Conservation (phyloP, 64 coral and sea anemone species). For the Pocillopora verrucosa region DNA sequence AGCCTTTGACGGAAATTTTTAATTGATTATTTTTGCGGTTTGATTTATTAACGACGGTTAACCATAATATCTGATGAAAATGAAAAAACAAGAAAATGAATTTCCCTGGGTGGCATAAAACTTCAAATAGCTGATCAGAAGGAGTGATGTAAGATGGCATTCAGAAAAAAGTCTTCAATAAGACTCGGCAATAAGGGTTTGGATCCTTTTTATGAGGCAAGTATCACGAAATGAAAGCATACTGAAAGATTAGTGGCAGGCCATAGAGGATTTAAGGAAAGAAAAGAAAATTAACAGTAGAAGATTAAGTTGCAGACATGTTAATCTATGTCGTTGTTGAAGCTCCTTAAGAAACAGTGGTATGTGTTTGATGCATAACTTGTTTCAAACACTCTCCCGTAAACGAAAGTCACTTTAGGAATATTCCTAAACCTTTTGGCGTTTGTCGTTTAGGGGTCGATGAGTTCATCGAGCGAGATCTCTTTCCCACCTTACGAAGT, state of each 20-base stretch:
- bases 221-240: background rate
- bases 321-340: too few species aligned
- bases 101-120: background rate
- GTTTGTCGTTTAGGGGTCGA: constrained; percentile 61
- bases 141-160: background rate
- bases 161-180: background rate
- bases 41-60: background rate
- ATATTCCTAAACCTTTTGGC: background rate
- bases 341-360: too few species aligned
- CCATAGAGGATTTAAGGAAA: too few species aligned
- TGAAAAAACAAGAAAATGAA: background rate
- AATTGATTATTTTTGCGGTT: background rate
- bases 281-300: too few species aligned
- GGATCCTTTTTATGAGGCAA: background rate
- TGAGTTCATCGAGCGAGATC: constrained; percentile 91
- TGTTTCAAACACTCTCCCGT: too few species aligned
- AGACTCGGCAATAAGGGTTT: background rate
- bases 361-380: too few species aligned
- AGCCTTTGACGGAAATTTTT: background rate
- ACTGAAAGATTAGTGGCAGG: background rate
- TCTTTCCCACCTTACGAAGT: constrained; percentile 92
- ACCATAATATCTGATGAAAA: background rate
- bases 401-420: too few species aligned
- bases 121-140: background rate
- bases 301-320: too few species aligned